Conservation (phyloP, 2,888 invertebrate species). For the Hetaerina titia region DNA sequence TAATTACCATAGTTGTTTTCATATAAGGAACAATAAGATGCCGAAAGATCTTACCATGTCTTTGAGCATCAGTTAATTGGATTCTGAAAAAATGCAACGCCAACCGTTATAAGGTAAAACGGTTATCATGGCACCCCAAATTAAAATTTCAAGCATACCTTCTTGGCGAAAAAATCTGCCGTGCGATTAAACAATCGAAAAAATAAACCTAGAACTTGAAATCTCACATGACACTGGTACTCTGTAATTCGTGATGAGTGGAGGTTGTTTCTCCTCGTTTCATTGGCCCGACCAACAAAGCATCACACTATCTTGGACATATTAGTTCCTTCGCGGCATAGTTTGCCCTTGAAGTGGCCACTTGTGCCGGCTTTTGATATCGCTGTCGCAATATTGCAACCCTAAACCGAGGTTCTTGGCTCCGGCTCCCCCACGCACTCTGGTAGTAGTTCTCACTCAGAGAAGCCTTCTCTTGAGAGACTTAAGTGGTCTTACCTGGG, state of each 20-base stretch:
- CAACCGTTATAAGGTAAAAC: too few species aligned
- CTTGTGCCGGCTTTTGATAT: constrained; percentile 17
- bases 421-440: not conserved
- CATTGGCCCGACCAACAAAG: not conserved
- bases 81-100: too few species aligned
- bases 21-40: too few species aligned
- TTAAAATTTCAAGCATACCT: too few species aligned
- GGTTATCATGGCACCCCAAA: too few species aligned
- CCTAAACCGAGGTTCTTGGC: constrained; percentile 7
- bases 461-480: not conserved
- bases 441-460: constrained; percentile 1
- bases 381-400: constrained; percentile 30
- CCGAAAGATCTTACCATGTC: too few species aligned
- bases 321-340: not conserved
- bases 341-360: not conserved
- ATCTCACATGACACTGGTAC: not conserved
- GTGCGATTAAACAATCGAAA: not conserved
- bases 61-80: too few species aligned
- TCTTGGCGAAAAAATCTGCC: too few species aligned
- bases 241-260: not conserved
- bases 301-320: constrained; percentile 14
- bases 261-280: not conserved
- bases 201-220: not conserved
- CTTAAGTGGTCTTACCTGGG: constrained; percentile 36
- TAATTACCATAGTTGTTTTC: too few species aligned